Base-by-base conservation (phyloP, 1,140 invertebrate genomes). In the Pissodes strobi region DNA sequence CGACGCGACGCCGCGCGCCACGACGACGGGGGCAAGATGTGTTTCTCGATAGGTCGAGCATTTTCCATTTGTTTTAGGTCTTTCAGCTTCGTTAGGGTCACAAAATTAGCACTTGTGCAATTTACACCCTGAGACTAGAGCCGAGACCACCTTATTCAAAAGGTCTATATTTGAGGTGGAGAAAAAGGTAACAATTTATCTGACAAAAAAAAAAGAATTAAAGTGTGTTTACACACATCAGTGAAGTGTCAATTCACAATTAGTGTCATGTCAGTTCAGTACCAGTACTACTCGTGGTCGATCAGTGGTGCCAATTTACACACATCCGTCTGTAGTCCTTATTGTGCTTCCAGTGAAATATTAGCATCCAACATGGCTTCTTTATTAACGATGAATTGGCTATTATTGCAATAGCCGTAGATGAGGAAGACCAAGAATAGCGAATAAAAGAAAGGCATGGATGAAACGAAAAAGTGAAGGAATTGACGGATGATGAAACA, bases 341-440 rank as follows among this genome's bases (percentile, higher is more conserved):
- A 27, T 12, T 10, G 51, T 38, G 30, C 51, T 55, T 51, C 21
- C 48, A 37, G 51, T 39, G 17, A 53, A 34, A 25, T 38, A 13
- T n/a, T 25, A 39, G 27, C 8, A 52, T 46, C 17, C 17, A 25
- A 10, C 8, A 18, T n/a, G 25, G 12, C 18, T 55, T 8, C 17
- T 37, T 37, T 39, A 37, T 15, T 41, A 15, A 55, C 12, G 25
- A 55, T 10, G 52, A 55, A 55, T 34, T 55, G 25, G 52, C 52
- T 15, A 55, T 34, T 43, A 37, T 38, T 39, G 34, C 52, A 15
- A 55, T 55, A 55, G 25, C 52, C 27, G 8, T 55, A 37, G 52
- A 55, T 27, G 27, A 55, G 0, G 52, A 34, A 55, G 34, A 38
- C 13, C 21, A 52, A 30, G 23, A 52, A 52, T 34, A 52, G n/a